Conservation (phyloP, 1,140 invertebrate genomes). For the Phymastichus coffea region DNA sequence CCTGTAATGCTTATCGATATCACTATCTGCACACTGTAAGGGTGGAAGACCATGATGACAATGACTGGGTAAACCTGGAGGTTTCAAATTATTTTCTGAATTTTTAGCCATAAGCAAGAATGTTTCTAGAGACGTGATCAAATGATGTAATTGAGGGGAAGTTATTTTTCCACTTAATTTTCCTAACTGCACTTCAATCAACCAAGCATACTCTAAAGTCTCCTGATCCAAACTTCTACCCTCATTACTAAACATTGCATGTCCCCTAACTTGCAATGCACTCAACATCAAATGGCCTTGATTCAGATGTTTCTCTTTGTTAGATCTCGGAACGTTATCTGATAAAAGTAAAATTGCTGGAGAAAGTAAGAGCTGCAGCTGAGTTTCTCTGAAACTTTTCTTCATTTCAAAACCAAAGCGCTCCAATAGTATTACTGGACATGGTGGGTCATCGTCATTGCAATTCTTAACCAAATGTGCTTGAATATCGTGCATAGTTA, state of each 20-base stretch:
- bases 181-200: conserved; percentile 79
- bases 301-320: conserved; percentile 74
- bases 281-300: conserved; percentile 89
- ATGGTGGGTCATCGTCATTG: conserved; percentile 81
- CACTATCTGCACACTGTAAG: conserved; percentile 72
- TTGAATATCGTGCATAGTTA: conserved; percentile 94
- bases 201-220: conserved; percentile 96
- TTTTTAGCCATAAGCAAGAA: conserved; percentile 84
- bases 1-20: conserved; percentile 69
- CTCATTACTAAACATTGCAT: conserved; percentile 95
- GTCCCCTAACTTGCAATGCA: conserved; percentile 87
- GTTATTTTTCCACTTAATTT: conserved; percentile 80
- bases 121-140: conserved; percentile 85
- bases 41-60: conserved; percentile 87
- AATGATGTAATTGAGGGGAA: conserved; percentile 79
- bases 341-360: conserved; percentile 82
- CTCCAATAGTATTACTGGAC: conserved; percentile 87
- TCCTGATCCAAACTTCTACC: conserved; percentile 88
- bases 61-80: conserved; percentile 69
- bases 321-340: conserved; percentile 68
- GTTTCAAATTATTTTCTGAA: conserved; percentile 83
- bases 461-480: conserved; percentile 91
- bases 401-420: conserved; percentile 96
- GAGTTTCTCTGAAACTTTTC: conserved; percentile 87
- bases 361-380: conserved; percentile 86